Evolutionary conservation across 1,140 invertebrate species (phyloP).

Genomic region (Cherax destructor): DNA sequence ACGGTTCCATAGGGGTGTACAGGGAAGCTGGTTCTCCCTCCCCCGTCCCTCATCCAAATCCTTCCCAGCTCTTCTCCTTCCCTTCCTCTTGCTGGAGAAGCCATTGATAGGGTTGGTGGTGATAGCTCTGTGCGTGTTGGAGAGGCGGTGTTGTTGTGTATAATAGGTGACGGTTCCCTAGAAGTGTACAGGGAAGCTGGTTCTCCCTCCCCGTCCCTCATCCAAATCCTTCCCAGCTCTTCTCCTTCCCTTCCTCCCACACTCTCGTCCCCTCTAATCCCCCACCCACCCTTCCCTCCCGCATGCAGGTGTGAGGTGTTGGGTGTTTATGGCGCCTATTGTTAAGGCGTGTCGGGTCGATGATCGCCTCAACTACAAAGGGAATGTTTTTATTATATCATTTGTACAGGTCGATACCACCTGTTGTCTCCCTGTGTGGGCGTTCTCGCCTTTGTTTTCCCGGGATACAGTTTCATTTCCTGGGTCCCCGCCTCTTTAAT

Average conservation of each 20-base stretch:
- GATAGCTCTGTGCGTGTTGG: not conserved
- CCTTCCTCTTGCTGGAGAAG: not conserved
- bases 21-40: not conserved
- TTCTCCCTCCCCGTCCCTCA: not conserved
- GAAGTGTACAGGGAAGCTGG: not conserved
- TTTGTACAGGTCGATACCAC: too few species aligned
- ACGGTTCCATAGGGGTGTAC: not conserved
- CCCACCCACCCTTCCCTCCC: too few species aligned
- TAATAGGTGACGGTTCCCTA: not conserved
- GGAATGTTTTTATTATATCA: too few species aligned
- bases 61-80: not conserved
- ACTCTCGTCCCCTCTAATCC: too few species aligned
- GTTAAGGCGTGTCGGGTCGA: not conserved
- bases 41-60: not conserved
- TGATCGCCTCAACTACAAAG: not conserved
- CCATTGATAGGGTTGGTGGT: too few species aligned
- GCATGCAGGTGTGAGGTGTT: not conserved
- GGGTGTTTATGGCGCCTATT: not conserved
- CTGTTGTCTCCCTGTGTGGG: too few species aligned
- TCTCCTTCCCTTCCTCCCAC: not conserved
- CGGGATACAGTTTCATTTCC: too few species aligned
- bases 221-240: not conserved
- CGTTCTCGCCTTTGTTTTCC: too few species aligned
- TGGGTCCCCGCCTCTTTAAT: too few species aligned
- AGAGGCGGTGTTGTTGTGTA: not conserved